Base-by-base conservation (phyloP, 2,888 invertebrate genomes). In the Agriopis leucophaearia region DNA sequence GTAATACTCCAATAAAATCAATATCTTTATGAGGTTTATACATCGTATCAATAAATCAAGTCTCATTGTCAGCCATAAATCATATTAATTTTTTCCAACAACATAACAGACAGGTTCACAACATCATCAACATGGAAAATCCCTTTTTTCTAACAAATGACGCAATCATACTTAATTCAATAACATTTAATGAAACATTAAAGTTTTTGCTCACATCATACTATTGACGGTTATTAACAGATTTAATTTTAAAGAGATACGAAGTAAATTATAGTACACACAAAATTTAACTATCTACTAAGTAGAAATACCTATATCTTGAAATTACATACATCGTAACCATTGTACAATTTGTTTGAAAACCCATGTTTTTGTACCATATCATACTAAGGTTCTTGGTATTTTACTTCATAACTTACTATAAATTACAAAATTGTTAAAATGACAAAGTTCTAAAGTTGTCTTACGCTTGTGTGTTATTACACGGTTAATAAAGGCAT, bases 221-320 rank as follows among this genome's bases (percentile, higher is more conserved):
- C 50, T 56, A 27, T 42, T 56, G 59, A 1, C 62, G 62, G 66
- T 67, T 62, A 62, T 67, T 67, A 47, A 62, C 66, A 58, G 42
- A 58, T 40, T 52, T 52, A 52, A 47, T 42, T 44, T 36, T 51
- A 13, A 63, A 16, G 42, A 45, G 55, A 15, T 54, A 48, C 16
- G 15, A 5, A 38, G 40, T 7, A 27, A 42, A 42, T 42, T 55
- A 42, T 55, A 13, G 42, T 18, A n/a, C 18, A 55, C 3, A 44
- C 51, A 18, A 3, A 36, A n/a, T 27, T 27, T 27, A 27, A 27
- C 27, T 27, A 27, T 27, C 27, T 27, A 27, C 27, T 2, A 16
- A 54, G 18, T 54, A 40, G 40, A 10, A 54, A 8, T 7, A 16
- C 54, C 9, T 16, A 1, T 38, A 36, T n/a, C n/a, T 40, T 38